Evolutionary conservation across 2,888 invertebrate genomes (phyloP), one percentile per base, ranked within the genome.

Genomic region (Chrysolina haemoptera): DNA sequence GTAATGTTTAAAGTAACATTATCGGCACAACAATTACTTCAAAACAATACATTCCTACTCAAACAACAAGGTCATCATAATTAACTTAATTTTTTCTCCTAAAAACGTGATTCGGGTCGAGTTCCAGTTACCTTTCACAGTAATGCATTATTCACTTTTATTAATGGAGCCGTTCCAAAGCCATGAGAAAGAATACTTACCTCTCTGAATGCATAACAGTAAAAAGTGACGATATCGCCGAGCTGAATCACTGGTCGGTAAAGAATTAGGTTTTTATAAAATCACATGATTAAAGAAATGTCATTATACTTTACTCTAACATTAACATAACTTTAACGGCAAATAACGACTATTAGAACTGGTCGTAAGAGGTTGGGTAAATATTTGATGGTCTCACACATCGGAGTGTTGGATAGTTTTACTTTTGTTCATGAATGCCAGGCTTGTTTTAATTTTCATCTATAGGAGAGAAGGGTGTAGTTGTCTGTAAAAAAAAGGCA

Each of bases 191-290:
- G 5, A 18, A 67, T 22, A 20, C 27, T 40, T 20, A 9, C 27
- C 27, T 59, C 18, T 53, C 40, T 53, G 53, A 67, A 53, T 68
- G 50, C 18, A 53, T 68, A 68, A 59, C 68, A 59, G 68, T 68
- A 43, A 59, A 68, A 9, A 59, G 59, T 55, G 68, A 68, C 68
- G 53, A 59, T 27, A 16, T 43, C 41, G 20, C 35, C 11, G 55
- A 5, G 5, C 1, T 53, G 59, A 68, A 43, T 59, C n/a, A 59
- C 35, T 27, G 4, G 59, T 14, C 16, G 53, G 10, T 8, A 53
- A 18, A 20, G 53, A 18, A 53, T 14, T 53, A 11, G 53, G 18
- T 20, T 53, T 53, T 53, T 20, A 53, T 35, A 35, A 35, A 59
- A 59, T 59, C 59, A n/a, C 59, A 59, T 35, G 59, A 59, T 59